Base-by-base conservation (phyloP, 2,797 vertebrate species). In the Carcharodon carcharias region DNA sequence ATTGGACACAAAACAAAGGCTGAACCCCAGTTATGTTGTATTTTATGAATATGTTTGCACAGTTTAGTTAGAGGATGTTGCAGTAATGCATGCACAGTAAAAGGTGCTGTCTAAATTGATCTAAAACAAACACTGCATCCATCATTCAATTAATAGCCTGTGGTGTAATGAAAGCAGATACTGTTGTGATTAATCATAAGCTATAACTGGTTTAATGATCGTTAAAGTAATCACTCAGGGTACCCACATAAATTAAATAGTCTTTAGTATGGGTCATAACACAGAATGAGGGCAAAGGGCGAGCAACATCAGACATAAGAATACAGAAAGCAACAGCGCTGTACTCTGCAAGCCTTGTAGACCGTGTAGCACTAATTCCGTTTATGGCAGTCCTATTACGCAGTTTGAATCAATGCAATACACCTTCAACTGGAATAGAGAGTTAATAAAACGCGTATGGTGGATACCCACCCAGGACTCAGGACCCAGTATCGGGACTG, bases 131-230 rank as follows among this genome's bases (percentile, higher is more conserved):
- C 9, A 58, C 5, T 85, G n/a, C 87, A 91, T 91, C 88, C 88
- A 91, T 91, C 88, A 91, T 61, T 61, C 88, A 91, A 35, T 91
- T 58, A 61, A 91, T 91, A 58, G 88, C 88, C 54, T 35, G 14
- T 89, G 56, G 54, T 56, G 31, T 16, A 61, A 61, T 61, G 88
- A 91, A 91, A 91, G 54, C 56, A 91, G 88, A 91, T 91, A 91
- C 31, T 91, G 54, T 31, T 61, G 88, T 61, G 56, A 91, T 91
- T 91, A 91, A 58, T 91, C 88, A 91, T 91, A 35, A 91, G 31
- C 88, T 61, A 35, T 91, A 91, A 91, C 28, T 61, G 31, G 28
- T 91, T 91, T 91, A 58, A 58, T 91, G 31, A 91, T 91, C 85
- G 56, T 61, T 91, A 61, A 61, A 91, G 88, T 35, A 61, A 91